Conservation (phyloP, 2,113 vertebrate species). For the Podocnemis expansa region DNA sequence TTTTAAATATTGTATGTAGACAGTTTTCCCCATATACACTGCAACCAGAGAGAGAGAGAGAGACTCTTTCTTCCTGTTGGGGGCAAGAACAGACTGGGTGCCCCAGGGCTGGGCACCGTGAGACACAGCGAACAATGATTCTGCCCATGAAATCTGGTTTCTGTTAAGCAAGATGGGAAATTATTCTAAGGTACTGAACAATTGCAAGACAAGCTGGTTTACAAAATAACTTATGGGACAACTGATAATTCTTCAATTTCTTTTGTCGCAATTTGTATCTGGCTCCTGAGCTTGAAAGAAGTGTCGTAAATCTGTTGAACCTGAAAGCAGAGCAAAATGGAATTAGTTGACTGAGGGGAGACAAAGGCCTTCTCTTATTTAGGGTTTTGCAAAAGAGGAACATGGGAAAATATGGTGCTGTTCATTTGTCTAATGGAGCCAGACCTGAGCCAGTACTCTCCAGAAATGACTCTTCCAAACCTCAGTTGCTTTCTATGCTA, state of each 20-base stretch:
- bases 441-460: constrained; percentile 30
- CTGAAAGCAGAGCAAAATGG: constrained; percentile 32
- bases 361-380: constrained; percentile 33
- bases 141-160: not conserved
- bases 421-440: constrained; percentile 16
- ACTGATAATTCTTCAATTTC: constrained; percentile 47
- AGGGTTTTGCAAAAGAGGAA: constrained; percentile 31
- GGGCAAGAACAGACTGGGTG: not conserved
- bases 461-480: constrained; percentile 37
- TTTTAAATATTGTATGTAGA: constrained; percentile 58
- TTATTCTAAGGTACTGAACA: constrained; percentile 53
- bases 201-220: constrained; percentile 58
- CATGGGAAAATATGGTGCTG: constrained; percentile 9
- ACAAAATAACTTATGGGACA: constrained; percentile 60
- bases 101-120: too few relatives aligned
- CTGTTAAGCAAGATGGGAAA: constrained; percentile 51
- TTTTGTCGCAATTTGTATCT: constrained; percentile 17
- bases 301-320: constrained; percentile 47
- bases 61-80: not conserved
- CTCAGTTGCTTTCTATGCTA: constrained; percentile 38
- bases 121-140: not conserved
- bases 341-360: constrained; percentile 35
- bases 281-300: constrained; percentile 50
- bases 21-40: constrained; percentile 30
- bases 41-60: not conserved